Conservation (phyloP, 2,113 vertebrate species). For the Gadus chalcogrammus region DNA sequence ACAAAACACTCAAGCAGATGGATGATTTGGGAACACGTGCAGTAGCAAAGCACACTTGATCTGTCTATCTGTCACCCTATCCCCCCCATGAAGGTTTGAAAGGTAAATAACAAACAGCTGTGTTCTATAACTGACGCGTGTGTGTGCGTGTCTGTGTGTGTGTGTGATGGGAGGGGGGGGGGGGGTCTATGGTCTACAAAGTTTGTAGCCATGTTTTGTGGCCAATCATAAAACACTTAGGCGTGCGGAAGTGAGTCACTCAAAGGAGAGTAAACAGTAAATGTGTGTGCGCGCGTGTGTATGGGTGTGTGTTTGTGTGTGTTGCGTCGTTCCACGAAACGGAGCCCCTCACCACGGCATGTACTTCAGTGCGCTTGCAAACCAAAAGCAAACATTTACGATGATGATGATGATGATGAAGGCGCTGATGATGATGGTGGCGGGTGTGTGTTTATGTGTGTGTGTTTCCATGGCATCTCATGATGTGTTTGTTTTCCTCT, state of each 20-base stretch:
- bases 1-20: not conserved
- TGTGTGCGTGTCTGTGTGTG: not conserved
- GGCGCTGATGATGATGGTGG: conserved; percentile 1
- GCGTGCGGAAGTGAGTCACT: no score
- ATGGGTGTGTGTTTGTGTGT: no score
- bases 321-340: no score
- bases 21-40: not conserved
- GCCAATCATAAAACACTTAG: no score
- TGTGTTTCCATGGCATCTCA: conserved; percentile 20
- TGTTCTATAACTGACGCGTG: conserved; percentile 33
- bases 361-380: no score
- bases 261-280: no score
- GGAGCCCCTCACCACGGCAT: no score
- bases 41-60: conserved; percentile 23
- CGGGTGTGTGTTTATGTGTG: conserved; percentile 14
- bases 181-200: no score
- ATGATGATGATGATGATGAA: no score
- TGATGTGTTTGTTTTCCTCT: conserved; percentile 58
- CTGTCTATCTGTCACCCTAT: conserved; percentile 22
- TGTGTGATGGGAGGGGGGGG: not conserved
- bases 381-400: no score
- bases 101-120: conserved; percentile 56
- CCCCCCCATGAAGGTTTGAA: conserved; percentile 7
- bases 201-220: no score
- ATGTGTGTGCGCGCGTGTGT: no score